Base-by-base conservation (phyloP, 1,140 invertebrate genomes). In the Stegodyphus mimosarum region DNA sequence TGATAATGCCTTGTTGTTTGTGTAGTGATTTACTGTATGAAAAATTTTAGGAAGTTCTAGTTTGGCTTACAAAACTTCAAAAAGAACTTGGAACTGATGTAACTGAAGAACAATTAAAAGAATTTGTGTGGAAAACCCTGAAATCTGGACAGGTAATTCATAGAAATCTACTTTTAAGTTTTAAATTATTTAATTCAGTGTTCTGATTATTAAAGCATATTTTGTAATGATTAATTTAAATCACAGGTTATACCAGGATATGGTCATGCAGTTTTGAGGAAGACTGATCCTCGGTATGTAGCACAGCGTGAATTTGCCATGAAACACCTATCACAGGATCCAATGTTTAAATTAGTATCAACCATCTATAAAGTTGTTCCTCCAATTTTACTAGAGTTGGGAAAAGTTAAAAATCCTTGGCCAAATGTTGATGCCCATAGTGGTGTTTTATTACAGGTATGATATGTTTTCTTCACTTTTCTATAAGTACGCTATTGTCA, bases 341-440 rank as follows among this genome's bases (percentile, higher is more conserved):
- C 91, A n/a, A 83, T 92, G 87, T 92, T 92, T 87, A 91, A 91
- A 86, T 88, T 93, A 74, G 91, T 93, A 69, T 89, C 91, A 48
- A 90, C 91, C 87, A 87, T 90, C 88, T 93, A 92, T 89, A 92
- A 93, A 88, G 90, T 93, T 52, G 92, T 92, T 6, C 93, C 93
- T 5, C 91, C 92, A 84, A 92, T 93, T 87, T 90, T 93, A 6
- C 87, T 92, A 49, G 92, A 92, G 86, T 91, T 92, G 69, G 93
- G 93, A 73, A 93, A 93, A 88, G 93, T 92, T 6, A 92, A 93
- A 88, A 93, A 93, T 88, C 93, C 93, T 18, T 93, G 93, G 92
- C 93, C 93, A 15, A 93, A 93, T 89, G 93, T 93, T 64, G 93
- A 93, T 89, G 93, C 93, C 52, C 93, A 93, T 89, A 92, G 92